Evolutionary conservation across 2,797 vertebrate species (phyloP).

Genomic region (Hippocampus kuda): DNA sequence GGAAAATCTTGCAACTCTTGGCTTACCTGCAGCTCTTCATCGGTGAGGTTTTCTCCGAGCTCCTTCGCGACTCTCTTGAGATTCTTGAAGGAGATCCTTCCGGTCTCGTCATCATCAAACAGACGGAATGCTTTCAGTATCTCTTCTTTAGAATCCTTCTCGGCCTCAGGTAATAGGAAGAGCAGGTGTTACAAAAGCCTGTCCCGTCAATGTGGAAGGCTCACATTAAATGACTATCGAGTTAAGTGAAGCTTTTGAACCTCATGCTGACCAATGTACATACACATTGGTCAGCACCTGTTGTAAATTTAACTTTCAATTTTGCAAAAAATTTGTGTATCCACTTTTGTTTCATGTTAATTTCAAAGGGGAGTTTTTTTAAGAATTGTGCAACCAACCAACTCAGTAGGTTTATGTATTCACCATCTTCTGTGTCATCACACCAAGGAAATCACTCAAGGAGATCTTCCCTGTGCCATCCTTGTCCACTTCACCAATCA

Average conservation of each 20-base stretch:
- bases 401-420: background rate
- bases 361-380: too few relatives aligned
- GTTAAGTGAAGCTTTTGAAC: background rate
- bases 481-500: conserved; percentile 84
- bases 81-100: conserved; percentile 92
- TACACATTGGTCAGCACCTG: too few relatives aligned
- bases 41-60: conserved; percentile 86
- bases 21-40: conserved; percentile 88
- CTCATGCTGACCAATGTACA: background rate
- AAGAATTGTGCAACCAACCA: background rate
- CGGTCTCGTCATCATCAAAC: conserved; percentile 90
- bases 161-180: conserved; percentile 65
- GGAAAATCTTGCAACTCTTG: background rate
- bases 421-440: conserved; percentile 97
- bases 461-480: conserved; percentile 87
- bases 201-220: background rate
- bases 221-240: background rate
- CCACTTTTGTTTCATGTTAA: too few relatives aligned
- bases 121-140: conserved; percentile 92
- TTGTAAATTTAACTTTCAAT: background rate
- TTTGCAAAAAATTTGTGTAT: background rate
- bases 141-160: conserved; percentile 94
- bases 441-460: conserved; percentile 76
- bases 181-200: background rate
- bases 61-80: conserved; percentile 87